Evolutionary conservation across 2,113 vertebrate species (phyloP), one percentile per base, ranked within the genome.

Genomic region (Synodontis membranacea): DNA sequence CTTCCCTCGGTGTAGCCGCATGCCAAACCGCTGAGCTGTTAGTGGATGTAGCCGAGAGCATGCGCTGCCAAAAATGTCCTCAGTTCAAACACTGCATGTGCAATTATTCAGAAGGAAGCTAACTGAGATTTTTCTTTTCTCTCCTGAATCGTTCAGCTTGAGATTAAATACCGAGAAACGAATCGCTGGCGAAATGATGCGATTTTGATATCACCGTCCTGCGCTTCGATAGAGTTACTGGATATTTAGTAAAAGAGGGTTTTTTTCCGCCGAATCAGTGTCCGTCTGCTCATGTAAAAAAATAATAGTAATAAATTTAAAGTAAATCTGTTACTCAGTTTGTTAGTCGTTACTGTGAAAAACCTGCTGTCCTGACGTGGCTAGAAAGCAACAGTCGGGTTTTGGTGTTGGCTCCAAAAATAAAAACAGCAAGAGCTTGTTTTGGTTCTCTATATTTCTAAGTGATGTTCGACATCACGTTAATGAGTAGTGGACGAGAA

Each of bases 11-110:
- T 48, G 60, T n/a, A 83, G 85, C 78, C 21, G 28, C 54, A 83
- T 83, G 60, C 46, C 56, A 83, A 84, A 42, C 87, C 83, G 62
- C 80, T 74, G 68, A 60, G 31, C 70, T 81, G 85, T 81, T 74
- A 28, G 79, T 70, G 79, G 64, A 46, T 48, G 31, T 81, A 74
- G 25, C 64, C 62, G 34, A 39, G 78, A 23, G 21, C 11, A 0
- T 3, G 19, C 11, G 21, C 78, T 58, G 78, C 78, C 54, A 58
- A 80, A 80, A 58, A 39, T 37, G 76, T 52, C 50, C 37, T 37
- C 8, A 37, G 31, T 79, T 54, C 76, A 54, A 78, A 28, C 15
- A n/a, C 46, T 52, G n/a, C 19, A 19, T 37, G 7, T 23, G 19
- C 10, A 34, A 23, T 79, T 54, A 54, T 23, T 79, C 11, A 37